A percentile compares a stretch with the other conserved stretches of the same genome.
These are phyloP conservation scores for Diabrotica undecimpunctata DNA, from an alignment of 1,140 invertebrate genomes.

Conservation along the genomic window DNA sequence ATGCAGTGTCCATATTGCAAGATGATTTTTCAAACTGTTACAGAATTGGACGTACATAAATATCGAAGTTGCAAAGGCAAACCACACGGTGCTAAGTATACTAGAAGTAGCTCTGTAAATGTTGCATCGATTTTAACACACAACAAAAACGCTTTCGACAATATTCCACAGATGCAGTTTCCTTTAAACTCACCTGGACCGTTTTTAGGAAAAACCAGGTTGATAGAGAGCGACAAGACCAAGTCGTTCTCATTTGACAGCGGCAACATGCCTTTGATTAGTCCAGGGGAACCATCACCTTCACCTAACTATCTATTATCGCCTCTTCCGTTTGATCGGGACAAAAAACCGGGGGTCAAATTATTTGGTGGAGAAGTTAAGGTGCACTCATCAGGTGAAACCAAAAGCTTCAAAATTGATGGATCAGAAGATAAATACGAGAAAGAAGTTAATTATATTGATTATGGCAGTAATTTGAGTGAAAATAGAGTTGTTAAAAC, in stretches of 20 bases:
- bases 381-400: constrained; percentile 58
- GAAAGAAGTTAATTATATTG: constrained; percentile 27
- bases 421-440: constrained; percentile 42
- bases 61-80: constrained; percentile 45
- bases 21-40: constrained; percentile 48
- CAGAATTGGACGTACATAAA: constrained; percentile 45
- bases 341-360: constrained; percentile 56
- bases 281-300: constrained; percentile 16
- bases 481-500: constrained; percentile 61
- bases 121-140: constrained; percentile 47
- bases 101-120: constrained; percentile 45
- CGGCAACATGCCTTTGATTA: constrained; percentile 27
- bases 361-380: constrained; percentile 77
- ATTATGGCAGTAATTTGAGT: constrained; percentile 41
- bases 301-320: constrained; percentile 28
- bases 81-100: constrained; percentile 37
- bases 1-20: constrained; percentile 47
- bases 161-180: constrained; percentile 47
- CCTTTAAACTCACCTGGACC: constrained; percentile 74
- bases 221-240: constrained; percentile 59
- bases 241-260: constrained; percentile 47
- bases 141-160: constrained; percentile 47
- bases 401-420: constrained; percentile 69
- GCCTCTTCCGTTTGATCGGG: constrained; percentile 31
- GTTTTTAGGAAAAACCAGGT: constrained; percentile 69